Base-by-base conservation (phyloP, 2,888 invertebrate genomes). In the Pandemis heparana region DNA sequence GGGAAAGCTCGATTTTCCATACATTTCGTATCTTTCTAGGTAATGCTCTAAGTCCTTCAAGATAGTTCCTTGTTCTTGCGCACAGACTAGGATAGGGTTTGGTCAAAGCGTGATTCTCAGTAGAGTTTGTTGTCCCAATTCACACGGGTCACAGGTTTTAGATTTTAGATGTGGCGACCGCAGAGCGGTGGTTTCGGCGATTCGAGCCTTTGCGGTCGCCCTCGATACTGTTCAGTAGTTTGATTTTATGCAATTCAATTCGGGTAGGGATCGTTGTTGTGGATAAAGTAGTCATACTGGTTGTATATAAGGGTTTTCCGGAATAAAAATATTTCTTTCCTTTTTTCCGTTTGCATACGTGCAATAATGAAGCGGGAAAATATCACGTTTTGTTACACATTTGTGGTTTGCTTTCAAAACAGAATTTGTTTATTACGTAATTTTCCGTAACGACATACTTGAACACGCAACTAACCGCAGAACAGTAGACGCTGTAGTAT, bases 151-250 rank as follows among this genome's bases (percentile, higher is more conserved):
- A 46, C 61, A 8, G 12, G 23, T 23, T 41, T 23, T 41, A 51
- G 39, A 39, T 23, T 41, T 23, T 41, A 51, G 39, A 39, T 23
- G 16, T 63, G 18, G 61, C 18, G 65, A 53, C 68, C 60, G 48
- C 61, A 68, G 41, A 32, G 43, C 32, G 23, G 48, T 9, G 61
- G 68, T 61, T 48, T 48, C 39, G 18, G 14, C 66, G 41, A 41
- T 56, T 66, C 46, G 63, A 60, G 63, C 63, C 63, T 12, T 23
- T 63, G 63, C 63, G 63, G 63, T 56, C 41, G 18, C 5, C 51
- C 51, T 39, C 51, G n/a, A 51, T 65, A 65, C 12, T 65, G 51
- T 16, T 8, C 38, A 39, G 53, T 41, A 66, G 56, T 56, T 56
- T 10, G 8, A 51, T 56, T 62, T 10, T 18, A 18, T 16, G 18